A percentile compares a stretch with the other conserved stretches of the same genome.
These are phyloP conservation scores for Perca fluviatilis DNA, from an alignment of 2,113 vertebrate genomes.

Conservation along the genomic window DNA sequence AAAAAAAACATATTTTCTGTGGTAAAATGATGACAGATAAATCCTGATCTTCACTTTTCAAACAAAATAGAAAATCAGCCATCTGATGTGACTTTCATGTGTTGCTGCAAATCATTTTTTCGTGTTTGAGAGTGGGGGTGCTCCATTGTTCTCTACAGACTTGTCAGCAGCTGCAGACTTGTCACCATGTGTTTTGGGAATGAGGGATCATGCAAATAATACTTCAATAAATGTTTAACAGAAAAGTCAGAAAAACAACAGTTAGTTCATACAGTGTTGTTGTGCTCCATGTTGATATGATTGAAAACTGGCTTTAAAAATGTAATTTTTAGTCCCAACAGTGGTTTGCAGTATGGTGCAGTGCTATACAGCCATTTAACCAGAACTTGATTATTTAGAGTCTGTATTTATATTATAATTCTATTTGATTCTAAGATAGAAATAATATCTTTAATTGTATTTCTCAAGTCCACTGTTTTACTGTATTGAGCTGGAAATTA, in stretches of 20 bases:
- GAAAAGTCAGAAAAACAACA: constrained; percentile 24
- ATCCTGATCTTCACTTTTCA: constrained; percentile 8
- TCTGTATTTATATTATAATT: not conserved
- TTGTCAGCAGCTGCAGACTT: not conserved
- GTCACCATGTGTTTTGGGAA: constrained; percentile 17
- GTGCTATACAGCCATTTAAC: not conserved
- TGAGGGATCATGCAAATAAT: not conserved
- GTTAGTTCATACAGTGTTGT: not conserved
- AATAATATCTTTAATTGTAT: not conserved
- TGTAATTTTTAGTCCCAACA: not conserved
- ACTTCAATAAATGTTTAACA: constrained; percentile 33
- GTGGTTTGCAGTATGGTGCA: not conserved
- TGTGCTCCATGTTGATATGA: not conserved
- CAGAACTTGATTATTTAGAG: not conserved
- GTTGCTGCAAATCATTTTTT: not conserved
- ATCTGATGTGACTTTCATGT: constrained; percentile 11
- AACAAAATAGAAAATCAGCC: constrained; percentile 11
- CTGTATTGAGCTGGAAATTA: not conserved
- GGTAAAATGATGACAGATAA: constrained; percentile 14
- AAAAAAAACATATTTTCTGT: not conserved
- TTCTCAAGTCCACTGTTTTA: not conserved
- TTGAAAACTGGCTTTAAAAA: not conserved
- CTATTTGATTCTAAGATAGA: not conserved
- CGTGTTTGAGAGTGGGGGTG: not conserved
- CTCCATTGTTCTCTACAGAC: not conserved